Conservation (phyloP, 2,113 vertebrate species). For the Aviceda subcristata region DNA sequence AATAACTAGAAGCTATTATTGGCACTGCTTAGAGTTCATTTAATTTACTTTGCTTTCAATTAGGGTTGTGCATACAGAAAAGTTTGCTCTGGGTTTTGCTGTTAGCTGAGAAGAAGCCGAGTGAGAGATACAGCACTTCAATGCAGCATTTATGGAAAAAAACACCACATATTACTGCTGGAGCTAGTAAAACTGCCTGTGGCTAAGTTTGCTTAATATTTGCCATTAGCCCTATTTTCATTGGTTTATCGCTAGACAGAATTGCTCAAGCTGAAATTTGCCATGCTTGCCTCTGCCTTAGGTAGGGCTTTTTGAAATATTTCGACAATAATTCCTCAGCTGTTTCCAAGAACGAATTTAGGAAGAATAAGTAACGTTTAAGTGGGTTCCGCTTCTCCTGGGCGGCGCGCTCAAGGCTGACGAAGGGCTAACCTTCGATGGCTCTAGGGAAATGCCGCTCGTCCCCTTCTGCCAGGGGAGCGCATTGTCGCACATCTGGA, state of each 20-base stretch:
- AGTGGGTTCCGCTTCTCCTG: neutral
- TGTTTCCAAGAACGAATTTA: neutral
- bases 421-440: neutral
- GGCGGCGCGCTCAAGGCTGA: neutral
- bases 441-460: neutral
- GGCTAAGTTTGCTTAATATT: slow-evolving; percentile 12
- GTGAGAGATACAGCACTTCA: neutral
- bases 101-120: neutral
- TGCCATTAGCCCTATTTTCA: slow-evolving; percentile 21
- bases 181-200: neutral
- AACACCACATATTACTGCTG: neutral
- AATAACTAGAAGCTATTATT: slow-evolving; percentile 32
- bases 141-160: neutral
- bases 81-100: slow-evolving; percentile 28
- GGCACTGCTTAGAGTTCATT: neutral
- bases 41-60: slow-evolving; percentile 46
- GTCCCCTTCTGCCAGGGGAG: neutral
- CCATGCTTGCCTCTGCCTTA: neutral
- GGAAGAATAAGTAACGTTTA: neutral
- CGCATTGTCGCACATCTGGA: neutral
- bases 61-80: neutral
- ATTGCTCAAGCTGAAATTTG: slow-evolving; percentile 34
- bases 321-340: neutral
- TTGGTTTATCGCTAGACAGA: neutral
- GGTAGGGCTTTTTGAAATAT: neutral